phyloP scores from a whole-genome alignment of 64 coral and sea anemone species.

The Stichodactyla mertensii region DNA sequence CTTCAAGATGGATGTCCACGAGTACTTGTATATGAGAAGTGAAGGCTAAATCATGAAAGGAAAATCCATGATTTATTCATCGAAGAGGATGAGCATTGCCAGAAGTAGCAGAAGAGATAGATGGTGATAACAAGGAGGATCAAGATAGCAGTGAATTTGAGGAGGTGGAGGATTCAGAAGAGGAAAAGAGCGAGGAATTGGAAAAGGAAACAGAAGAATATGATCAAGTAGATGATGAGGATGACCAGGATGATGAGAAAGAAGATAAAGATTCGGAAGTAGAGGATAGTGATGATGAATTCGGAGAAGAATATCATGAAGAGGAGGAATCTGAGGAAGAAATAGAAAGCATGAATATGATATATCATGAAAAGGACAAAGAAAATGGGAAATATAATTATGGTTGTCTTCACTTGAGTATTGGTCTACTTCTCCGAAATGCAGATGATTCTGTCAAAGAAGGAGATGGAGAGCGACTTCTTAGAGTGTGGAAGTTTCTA shows the following conservation, averaged over 20 bases:
- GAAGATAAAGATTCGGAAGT: not conserved
- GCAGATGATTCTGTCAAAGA: slow-evolving; percentile 75
- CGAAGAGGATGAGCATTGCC: not conserved
- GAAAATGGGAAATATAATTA: slow-evolving; percentile 48
- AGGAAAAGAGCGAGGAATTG: not conserved
- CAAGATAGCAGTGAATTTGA: not conserved
- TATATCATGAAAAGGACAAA: not conserved
- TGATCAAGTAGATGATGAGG: not conserved
- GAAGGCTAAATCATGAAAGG: slow-evolving; percentile 32
- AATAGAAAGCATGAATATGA: no score
- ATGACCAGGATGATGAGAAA: not conserved
- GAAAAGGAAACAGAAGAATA: not conserved
- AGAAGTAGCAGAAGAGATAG: not conserved
- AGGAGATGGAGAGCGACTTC: slow-evolving; percentile 57
- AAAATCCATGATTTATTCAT: not conserved
- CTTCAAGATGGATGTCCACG: slow-evolving; percentile 19
- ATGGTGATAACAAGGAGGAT: no score
- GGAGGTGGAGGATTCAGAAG: not conserved
- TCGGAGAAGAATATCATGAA: not conserved
- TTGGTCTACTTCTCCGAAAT: slow-evolving; percentile 49
- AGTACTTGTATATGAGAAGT: slow-evolving; percentile 39
- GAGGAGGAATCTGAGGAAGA: not conserved
- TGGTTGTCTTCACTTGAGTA: slow-evolving; percentile 51
- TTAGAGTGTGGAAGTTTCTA: slow-evolving; percentile 63
- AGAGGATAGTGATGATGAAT: no score